Conservation (phyloP, 2,797 vertebrate genomes). For the Mus caroli region DNA sequence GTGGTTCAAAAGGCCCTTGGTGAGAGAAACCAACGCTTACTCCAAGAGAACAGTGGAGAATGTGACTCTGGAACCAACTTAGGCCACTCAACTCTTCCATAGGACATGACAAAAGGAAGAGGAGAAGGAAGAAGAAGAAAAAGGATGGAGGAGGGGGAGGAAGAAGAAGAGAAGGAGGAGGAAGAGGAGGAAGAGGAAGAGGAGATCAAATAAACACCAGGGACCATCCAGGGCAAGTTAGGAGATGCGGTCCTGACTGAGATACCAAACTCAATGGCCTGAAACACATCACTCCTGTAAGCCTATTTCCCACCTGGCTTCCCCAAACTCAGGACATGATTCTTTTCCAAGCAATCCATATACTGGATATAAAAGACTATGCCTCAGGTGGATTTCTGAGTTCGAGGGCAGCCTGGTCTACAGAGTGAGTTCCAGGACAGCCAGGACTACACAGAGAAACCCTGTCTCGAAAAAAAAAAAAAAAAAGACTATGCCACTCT, state of each 20-base stretch:
- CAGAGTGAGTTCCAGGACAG: too few species aligned
- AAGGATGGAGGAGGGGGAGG: background rate
- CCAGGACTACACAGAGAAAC: too few species aligned
- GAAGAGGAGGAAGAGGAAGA: too few species aligned
- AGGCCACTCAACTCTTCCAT: background rate
- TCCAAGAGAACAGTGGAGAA: background rate
- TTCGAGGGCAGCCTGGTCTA: too few species aligned
- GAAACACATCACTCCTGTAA: background rate
- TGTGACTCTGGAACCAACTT: background rate
- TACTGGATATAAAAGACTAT: background rate
- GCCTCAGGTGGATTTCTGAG: too few species aligned
- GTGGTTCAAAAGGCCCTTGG: background rate
- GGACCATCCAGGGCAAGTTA: background rate
- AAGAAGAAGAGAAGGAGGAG: too few species aligned
- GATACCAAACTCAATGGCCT: background rate
- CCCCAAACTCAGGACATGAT: slow-evolving; percentile 19
- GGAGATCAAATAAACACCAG: background rate
- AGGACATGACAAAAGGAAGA: background rate
- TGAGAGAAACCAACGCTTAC: background rate
- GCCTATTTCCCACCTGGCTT: slow-evolving; percentile 43
- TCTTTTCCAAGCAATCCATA: background rate
- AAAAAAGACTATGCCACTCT: background rate
- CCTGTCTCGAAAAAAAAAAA: too few species aligned
- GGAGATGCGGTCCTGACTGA: slow-evolving; percentile 12
- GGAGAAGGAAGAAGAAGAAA: background rate